Base-by-base conservation (phyloP, 2,888 invertebrate species). In the Leptinotarsa rubiginosa region DNA sequence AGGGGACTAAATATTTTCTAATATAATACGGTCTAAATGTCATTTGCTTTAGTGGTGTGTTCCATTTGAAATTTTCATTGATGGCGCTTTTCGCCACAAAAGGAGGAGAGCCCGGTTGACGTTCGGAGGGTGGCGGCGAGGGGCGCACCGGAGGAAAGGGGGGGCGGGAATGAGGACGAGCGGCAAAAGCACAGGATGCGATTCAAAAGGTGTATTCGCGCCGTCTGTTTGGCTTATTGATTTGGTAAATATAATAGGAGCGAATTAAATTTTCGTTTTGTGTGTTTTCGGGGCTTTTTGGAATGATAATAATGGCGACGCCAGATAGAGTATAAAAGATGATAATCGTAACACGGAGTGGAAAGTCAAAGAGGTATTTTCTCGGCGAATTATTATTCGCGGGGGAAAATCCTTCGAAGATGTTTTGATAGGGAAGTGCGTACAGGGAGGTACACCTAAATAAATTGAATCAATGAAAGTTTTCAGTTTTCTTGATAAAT, bases 191-290 rank as follows among this genome's bases (percentile, higher is more conserved):
- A 56, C 70, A 72, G 76, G 76, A 78, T 75, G 76, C 72, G 74
- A 78, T 78, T 78, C 78, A 76, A 78, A 78, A 75, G 78, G 78
- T 78, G 78, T 78, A 78, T 76, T 73, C 73, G 74, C 74, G 77
- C 75, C 75, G 72, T 75, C 75, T 75, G 75, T 75, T 75, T 74
- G 78, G 70, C 73, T 75, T 81, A 81, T 81, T 78, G 81, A 81
- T 81, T 80, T 73, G 79, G 78, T 78, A 81, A 81, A 82, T 82
- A 82, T 82, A 82, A 82, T 82, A 80, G 75, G 68, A 82, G 80
- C 79, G 79, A 82, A 82, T 81, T 80, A 81, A 81, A 82, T 82
- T 80, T 78, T 79, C 79, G 78, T 76, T 78, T 77, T 79, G 77
- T 82, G 71, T 74, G 75, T 75, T 75, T 75, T 75, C 75, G 70